phyloP scores from a whole-genome alignment of 2,113 vertebrate species.

The Passer montanus region DNA sequence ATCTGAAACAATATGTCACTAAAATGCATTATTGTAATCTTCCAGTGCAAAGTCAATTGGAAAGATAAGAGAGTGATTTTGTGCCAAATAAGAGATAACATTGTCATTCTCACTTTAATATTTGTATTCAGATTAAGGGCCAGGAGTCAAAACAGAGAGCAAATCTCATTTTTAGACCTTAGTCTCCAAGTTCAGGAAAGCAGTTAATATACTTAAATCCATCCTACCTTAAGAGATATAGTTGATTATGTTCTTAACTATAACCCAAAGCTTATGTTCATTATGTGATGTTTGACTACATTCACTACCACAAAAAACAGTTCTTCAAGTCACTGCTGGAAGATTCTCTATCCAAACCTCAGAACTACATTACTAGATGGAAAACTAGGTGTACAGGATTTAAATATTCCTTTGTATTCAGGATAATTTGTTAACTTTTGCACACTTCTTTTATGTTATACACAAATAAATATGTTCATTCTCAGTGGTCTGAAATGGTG shows the following conservation, averaged over 20 bases:
- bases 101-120: neutral
- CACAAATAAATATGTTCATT: neutral
- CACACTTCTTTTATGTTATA: neutral
- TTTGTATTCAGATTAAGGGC: conserved; percentile 48
- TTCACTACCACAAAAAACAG: neutral
- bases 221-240: neutral
- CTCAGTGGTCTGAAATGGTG: neutral
- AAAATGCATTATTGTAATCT: conserved; percentile 6
- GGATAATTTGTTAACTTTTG: neutral
- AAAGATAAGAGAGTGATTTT: conserved; percentile 32
- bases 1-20: neutral
- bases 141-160: conserved; percentile 2
- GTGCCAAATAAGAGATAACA: conserved; percentile 27
- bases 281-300: neutral
- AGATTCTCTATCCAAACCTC: neutral
- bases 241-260: neutral
- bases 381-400: neutral
- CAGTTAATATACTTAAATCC: neutral
- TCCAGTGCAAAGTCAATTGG: conserved; percentile 19
- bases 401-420: neutral
- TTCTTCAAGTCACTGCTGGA: neutral
- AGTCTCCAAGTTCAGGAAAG: neutral
- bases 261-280: neutral
- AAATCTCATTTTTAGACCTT: neutral
- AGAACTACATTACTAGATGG: neutral